Conservation (phyloP, 2,888 invertebrate species). For the Aspidiotus rigidus region DNA sequence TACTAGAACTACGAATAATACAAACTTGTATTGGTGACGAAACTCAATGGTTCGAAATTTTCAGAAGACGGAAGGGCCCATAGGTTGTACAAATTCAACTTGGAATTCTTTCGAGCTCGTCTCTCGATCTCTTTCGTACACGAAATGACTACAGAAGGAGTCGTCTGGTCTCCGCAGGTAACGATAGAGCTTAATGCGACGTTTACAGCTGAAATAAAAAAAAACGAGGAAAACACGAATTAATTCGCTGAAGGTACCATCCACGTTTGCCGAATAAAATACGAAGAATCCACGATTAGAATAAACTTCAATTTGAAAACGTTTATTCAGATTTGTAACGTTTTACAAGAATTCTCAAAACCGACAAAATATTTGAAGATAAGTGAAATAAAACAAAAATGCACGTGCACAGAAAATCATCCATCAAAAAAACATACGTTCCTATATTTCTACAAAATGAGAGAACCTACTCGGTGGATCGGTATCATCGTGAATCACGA, state of each 20-base stretch:
- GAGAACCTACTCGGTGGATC: no score
- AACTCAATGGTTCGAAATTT: slow-evolving; percentile 49
- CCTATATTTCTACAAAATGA: no score
- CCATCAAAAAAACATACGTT: no score
- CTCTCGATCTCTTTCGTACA: slow-evolving; percentile 55
- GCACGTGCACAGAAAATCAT: no score
- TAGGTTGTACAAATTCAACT: slow-evolving; percentile 56
- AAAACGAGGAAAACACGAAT: slow-evolving; percentile 45
- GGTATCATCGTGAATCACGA: no score
- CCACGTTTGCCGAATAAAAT: slow-evolving; percentile 49
- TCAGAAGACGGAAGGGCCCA: slow-evolving; percentile 55
- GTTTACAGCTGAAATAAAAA: no score
- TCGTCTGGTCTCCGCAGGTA: slow-evolving; percentile 45
- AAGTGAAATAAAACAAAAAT: no score
- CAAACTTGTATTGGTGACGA: slow-evolving; percentile 5
- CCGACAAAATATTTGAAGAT: no score
- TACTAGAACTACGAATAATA: neutral
- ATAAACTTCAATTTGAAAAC: neutral
- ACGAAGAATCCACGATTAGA: neutral
- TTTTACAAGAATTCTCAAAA: no score
- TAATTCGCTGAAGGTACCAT: slow-evolving; percentile 52
- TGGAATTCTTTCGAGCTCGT: slow-evolving; percentile 46
- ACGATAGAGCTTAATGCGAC: no score
- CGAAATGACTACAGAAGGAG: slow-evolving; percentile 53
- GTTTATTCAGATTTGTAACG: no score